Percentiles rank a stretch among this genome's conserved stretches.
These are phyloP conservation scores for Stigmatopora argus DNA, from an alignment of 2,113 vertebrate genomes.

Conservation along the genomic window DNA sequence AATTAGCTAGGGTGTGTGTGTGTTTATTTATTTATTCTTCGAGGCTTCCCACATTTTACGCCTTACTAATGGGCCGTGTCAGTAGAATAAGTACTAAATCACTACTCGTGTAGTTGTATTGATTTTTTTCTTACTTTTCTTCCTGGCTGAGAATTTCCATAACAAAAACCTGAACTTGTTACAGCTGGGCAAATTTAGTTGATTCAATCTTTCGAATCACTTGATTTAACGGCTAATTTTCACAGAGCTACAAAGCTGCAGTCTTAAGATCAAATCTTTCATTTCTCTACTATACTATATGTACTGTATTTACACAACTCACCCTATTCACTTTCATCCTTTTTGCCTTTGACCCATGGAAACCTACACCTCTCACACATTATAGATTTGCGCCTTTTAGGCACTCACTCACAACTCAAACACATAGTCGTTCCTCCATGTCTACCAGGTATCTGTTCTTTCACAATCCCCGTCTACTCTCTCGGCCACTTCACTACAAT, in stretches of 20 bases:
- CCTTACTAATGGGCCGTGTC: slow-evolving; percentile 6
- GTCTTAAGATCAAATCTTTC: slow-evolving; percentile 26
- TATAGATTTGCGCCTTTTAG: slow-evolving; percentile 40
- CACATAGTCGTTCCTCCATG: slow-evolving; percentile 17
- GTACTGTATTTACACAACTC: slow-evolving; percentile 21
- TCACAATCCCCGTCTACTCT: slow-evolving; percentile 23
- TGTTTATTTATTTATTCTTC: background rate
- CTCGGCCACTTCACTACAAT: slow-evolving; percentile 19
- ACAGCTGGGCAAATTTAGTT: slow-evolving; percentile 9
- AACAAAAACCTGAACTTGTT: slow-evolving; percentile 8
- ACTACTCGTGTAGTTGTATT: background rate
- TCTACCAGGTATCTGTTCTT: slow-evolving; percentile 33
- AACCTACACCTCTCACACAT: slow-evolving; percentile 49
- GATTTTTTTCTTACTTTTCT: background rate
- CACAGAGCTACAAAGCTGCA: background rate
- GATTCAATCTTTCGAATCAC: slow-evolving; percentile 16
- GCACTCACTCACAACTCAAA: slow-evolving; percentile 26
- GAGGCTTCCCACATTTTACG: background rate
- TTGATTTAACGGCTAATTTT: slow-evolving; percentile 31
- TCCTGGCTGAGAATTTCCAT: background rate
- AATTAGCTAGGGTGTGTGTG: slow-evolving; percentile 17
- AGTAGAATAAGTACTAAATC: slow-evolving; percentile 19
- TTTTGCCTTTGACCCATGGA: slow-evolving; percentile 56
- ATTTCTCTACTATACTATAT: no score
- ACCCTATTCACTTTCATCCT: slow-evolving; percentile 42